A percentile compares a stretch with the other conserved stretches of the same genome.
Conservation (phyloP, 2,888 invertebrate species). For the Drosophila kambysellisi region DNA sequence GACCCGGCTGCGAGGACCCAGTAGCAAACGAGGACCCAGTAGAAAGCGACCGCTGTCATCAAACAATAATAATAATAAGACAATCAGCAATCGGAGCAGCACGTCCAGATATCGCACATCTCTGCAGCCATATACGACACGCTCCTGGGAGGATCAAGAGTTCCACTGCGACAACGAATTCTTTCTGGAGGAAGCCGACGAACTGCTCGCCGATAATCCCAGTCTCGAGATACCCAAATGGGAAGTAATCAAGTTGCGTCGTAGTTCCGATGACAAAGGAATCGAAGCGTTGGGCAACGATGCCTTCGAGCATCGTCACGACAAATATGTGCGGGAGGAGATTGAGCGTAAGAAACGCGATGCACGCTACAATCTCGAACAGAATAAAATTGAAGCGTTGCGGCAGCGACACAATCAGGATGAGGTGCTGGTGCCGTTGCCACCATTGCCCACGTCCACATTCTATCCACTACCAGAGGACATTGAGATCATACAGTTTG, state of each 20-base stretch:
- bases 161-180: conserved; percentile 82
- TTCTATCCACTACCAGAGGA: conserved; percentile 91
- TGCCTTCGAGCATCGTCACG: conserved; percentile 93
- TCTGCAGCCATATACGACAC: conserved; percentile 78
- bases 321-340: conserved; percentile 92
- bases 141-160: conserved; percentile 84
- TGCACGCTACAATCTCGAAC: conserved; percentile 95
- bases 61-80: background rate
- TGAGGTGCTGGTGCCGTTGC: conserved; percentile 76
- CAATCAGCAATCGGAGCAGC: background rate
- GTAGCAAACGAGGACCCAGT: conserved; percentile 1
- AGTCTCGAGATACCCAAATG: conserved; percentile 84
- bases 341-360: conserved; percentile 93
- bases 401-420: conserved; percentile 87
- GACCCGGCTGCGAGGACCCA: conserved; percentile 22
- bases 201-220: conserved; percentile 79
- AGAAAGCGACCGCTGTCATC: conserved; percentile 5
- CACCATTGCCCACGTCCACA: conserved; percentile 85
- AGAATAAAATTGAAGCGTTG: conserved; percentile 92
- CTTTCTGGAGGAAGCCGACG: conserved; percentile 82
- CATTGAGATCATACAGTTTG: conserved; percentile 91
- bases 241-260: conserved; percentile 71
- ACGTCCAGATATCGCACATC: conserved; percentile 56
- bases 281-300: conserved; percentile 95
- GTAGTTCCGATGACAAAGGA: conserved; percentile 83